These are phyloP conservation scores for Troides helena DNA, from an alignment of 2,888 invertebrate genomes.

Conservation along the genomic window DNA sequence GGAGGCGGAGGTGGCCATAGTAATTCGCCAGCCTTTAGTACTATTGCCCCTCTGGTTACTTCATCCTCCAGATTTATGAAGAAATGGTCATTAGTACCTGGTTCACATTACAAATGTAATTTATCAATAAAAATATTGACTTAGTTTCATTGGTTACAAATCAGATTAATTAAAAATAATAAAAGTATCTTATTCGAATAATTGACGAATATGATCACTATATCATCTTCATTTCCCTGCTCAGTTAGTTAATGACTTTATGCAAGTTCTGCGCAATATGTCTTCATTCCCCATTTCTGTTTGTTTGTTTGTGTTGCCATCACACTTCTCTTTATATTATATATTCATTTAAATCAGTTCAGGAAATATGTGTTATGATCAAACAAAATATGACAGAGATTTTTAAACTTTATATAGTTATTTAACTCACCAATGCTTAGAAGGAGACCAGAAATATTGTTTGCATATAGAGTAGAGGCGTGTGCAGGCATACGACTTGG, in stretches of 20 bases:
- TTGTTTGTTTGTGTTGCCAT: no score
- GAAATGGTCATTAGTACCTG: conserved; percentile 88
- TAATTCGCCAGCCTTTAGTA: conserved; percentile 86
- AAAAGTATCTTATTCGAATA: neutral
- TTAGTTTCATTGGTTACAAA: neutral
- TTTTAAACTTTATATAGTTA: neutral
- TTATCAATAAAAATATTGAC: neutral
- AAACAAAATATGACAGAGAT: no score
- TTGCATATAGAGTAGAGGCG: conserved; percentile 92
- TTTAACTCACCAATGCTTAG: conserved; percentile 85
- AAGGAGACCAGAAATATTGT: conserved; percentile 93
- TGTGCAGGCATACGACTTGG: conserved; percentile 92
- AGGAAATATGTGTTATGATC: no score
- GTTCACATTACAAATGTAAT: neutral
- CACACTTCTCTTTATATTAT: no score
- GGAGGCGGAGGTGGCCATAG: conserved; percentile 90
- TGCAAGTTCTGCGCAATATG: no score
- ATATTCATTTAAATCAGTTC: no score
- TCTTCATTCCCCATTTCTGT: no score
- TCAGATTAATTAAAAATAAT: neutral
- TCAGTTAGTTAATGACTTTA: no score
- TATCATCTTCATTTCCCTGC: no score
- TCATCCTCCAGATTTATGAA: conserved; percentile 91
- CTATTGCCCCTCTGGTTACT: conserved; percentile 90
- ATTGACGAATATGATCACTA: neutral